A percentile compares a stretch with the other conserved stretches of the same genome.
These are phyloP conservation scores for Trichomalopsis sarcophagae DNA, from an alignment of 1,140 invertebrate genomes.

Conservation along the genomic window DNA sequence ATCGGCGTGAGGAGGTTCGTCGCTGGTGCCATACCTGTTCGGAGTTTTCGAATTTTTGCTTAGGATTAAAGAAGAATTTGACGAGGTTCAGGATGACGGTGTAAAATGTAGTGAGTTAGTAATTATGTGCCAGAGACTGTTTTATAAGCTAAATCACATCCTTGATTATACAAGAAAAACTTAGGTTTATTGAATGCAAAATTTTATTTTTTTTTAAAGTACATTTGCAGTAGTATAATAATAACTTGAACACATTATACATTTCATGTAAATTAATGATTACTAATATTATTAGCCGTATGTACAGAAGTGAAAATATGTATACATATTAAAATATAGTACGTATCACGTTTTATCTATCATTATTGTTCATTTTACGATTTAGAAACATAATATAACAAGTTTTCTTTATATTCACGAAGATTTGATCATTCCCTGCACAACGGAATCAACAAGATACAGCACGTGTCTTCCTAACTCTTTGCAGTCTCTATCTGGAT, in stretches of 20 bases:
- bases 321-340: neutral
- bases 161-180: neutral
- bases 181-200: too few relatives aligned
- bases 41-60: neutral
- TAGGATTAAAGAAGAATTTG: neutral
- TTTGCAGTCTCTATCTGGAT: conserved; percentile 78
- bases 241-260: neutral
- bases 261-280: neutral
- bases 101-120: neutral
- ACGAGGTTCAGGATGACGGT: neutral
- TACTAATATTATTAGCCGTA: neutral
- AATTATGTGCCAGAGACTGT: neutral
- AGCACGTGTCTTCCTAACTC: conserved; percentile 77
- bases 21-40: conserved; percentile 42
- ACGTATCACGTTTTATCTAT: too few relatives aligned
- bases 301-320: neutral
- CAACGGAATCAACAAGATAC: conserved; percentile 73
- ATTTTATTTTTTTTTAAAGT: too few relatives aligned
- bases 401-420: neutral
- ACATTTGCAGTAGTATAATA: too few relatives aligned
- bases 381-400: neutral
- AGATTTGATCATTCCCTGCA: conserved; percentile 51
- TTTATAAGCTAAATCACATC: neutral
- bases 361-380: too few relatives aligned
- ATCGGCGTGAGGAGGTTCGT: conserved; percentile 68